phyloP scores from a whole-genome alignment of 2,888 invertebrate species.

The Harpagoxenus sublaevis region DNA sequence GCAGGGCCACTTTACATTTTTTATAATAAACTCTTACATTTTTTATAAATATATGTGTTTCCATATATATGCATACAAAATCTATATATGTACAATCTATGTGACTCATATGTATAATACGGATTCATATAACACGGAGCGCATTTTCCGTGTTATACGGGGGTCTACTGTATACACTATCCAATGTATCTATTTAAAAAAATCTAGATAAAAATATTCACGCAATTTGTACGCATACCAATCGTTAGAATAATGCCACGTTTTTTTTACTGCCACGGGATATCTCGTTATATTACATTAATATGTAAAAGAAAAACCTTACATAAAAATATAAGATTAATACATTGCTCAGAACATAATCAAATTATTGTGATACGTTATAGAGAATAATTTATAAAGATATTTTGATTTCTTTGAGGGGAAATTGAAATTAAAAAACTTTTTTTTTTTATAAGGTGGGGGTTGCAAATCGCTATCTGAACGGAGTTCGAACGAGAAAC shows the following conservation, averaged over 20 bases:
- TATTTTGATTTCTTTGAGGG: background rate
- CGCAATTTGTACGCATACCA: background rate
- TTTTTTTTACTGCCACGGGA: background rate
- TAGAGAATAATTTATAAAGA: background rate
- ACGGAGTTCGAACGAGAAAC: no score
- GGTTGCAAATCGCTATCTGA: background rate
- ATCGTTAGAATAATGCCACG: background rate
- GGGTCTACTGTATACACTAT: background rate
- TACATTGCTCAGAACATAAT: background rate
- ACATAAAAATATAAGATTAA: background rate
- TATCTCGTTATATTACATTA: background rate
- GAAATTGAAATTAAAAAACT: background rate
- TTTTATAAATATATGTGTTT: no score
- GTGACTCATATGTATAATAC: no score
- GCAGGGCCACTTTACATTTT: no score
- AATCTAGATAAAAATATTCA: background rate
- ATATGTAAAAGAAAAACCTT: background rate
- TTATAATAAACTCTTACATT: no score
- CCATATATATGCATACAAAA: no score
- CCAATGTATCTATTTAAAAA: background rate
- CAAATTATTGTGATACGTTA: background rate
- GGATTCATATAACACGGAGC: no score
- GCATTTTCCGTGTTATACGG: no score
- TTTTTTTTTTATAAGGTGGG: background rate
- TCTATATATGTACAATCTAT: no score